A percentile compares a stretch with the other conserved stretches of the same genome.
These are phyloP conservation scores for Porites lutea DNA, from an alignment of 64 coral and sea anemone species.

Conservation along the genomic window DNA sequence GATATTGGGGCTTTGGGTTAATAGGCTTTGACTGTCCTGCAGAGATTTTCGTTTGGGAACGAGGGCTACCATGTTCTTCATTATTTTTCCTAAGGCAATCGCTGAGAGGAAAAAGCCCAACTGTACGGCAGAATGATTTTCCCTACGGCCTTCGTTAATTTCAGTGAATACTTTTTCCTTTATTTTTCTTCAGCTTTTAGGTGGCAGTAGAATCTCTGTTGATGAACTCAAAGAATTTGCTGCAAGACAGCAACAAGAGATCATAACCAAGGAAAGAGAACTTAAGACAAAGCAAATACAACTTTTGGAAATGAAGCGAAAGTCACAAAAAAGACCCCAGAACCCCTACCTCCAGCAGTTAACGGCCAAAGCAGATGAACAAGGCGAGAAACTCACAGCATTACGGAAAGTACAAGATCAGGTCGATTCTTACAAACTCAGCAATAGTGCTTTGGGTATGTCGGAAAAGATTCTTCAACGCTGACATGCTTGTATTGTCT, in stretches of 20 bases:
- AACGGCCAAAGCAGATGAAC: slow-evolving; percentile 66
- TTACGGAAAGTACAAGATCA: slow-evolving; percentile 71
- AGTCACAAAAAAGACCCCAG: slow-evolving; percentile 58
- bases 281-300: slow-evolving; percentile 78
- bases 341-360: slow-evolving; percentile 77
- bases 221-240: slow-evolving; percentile 76
- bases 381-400: slow-evolving; percentile 68
- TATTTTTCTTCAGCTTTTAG: slow-evolving; percentile 33
- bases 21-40: too few relatives aligned
- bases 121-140: too few relatives aligned
- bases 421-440: slow-evolving; percentile 65
- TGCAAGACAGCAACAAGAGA: slow-evolving; percentile 84
- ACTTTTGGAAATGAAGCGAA: slow-evolving; percentile 69
- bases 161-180: background rate
- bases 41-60: too few relatives aligned
- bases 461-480: background rate
- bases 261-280: slow-evolving; percentile 79
- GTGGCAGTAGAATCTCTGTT: slow-evolving; percentile 54
- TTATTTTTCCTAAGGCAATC: too few relatives aligned
- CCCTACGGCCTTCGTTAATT: too few relatives aligned
- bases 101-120: too few relatives aligned
- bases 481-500: background rate
- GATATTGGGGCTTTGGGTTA: too few relatives aligned
- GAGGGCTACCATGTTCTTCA: too few relatives aligned
- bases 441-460: slow-evolving; percentile 80